phyloP scores from a whole-genome alignment of 2,888 invertebrate species.

The Automeris io region DNA sequence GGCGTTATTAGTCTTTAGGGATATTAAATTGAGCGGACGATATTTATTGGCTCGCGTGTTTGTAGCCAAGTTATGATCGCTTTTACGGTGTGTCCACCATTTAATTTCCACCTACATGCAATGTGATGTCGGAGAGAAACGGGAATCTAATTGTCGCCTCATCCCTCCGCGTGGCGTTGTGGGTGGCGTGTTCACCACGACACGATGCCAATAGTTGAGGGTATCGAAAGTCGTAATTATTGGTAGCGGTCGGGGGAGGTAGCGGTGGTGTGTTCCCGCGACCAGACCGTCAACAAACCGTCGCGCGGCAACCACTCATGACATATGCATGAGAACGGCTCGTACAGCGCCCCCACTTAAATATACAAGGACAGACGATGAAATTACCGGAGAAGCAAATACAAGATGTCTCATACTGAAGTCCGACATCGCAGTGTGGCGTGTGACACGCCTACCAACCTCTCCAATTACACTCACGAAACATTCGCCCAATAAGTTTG shows the following conservation, averaged over 20 bases:
- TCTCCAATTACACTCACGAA: constrained; percentile 65
- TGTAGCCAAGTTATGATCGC: constrained; percentile 45
- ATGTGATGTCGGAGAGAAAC: constrained; percentile 51
- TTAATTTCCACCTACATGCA: constrained; percentile 66
- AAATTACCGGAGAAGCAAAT: constrained; percentile 69
- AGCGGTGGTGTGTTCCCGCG: constrained; percentile 65
- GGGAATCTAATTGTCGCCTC: constrained; percentile 66
- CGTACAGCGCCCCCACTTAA: constrained; percentile 58
- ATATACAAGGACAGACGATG: constrained; percentile 69
- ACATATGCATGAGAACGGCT: constrained; percentile 73
- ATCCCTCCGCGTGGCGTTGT: constrained; percentile 44
- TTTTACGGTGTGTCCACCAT: constrained; percentile 61
- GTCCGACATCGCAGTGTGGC: constrained; percentile 47
- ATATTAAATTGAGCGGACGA: constrained; percentile 42
- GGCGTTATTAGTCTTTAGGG: constrained; percentile 29
- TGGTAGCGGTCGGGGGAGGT: constrained; percentile 43
- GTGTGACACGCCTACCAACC: constrained; percentile 50
- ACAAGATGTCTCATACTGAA: constrained; percentile 56
- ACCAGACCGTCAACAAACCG: constrained; percentile 71
- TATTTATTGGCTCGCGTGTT: constrained; percentile 60
- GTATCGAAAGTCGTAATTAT: constrained; percentile 72
- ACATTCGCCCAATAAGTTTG: constrained; percentile 48
- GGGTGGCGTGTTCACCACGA: constrained; percentile 23
- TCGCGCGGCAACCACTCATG: constrained; percentile 74
- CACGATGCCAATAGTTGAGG: constrained; percentile 50